Evolutionary conservation across 2,113 vertebrate species (phyloP).

Genomic region (Chelonoidis abingdonii): DNA sequence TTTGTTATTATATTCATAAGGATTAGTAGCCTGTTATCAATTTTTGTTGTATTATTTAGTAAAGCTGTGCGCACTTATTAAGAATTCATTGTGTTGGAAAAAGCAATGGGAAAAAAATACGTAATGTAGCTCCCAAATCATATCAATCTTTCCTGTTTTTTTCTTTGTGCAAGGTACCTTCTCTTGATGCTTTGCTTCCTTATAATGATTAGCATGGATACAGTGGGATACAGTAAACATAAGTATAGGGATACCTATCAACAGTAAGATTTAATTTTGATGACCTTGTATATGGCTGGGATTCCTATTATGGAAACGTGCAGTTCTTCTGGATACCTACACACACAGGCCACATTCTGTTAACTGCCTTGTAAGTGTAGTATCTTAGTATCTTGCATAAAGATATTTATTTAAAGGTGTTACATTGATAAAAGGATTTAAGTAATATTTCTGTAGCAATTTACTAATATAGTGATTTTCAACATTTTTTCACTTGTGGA

Average conservation of each 20-base stretch:
- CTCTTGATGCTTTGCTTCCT: not conserved
- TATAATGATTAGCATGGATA: not conserved
- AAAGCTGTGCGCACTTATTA: not conserved
- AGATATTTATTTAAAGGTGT: not conserved
- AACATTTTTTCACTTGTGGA: not conserved
- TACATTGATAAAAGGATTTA: not conserved
- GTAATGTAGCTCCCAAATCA: not conserved
- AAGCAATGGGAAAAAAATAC: not conserved
- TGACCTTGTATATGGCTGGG: not conserved
- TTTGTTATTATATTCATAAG: not conserved
- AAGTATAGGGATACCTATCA: not conserved
- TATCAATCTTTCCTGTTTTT: not conserved
- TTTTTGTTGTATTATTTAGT: not conserved
- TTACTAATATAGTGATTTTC: not conserved
- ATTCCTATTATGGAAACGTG: not conserved
- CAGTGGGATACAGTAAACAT: not conserved
- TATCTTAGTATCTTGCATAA: not conserved
- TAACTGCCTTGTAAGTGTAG: not conserved
- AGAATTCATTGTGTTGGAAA: not conserved
- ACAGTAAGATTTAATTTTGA: accelerated
- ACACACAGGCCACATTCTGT: not conserved
- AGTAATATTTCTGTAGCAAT: not conserved
- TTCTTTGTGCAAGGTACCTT: not conserved
- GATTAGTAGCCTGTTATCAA: not conserved
- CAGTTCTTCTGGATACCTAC: not conserved